phyloP scores from a whole-genome alignment of 2,113 vertebrate species.

The Brachyhypopomus gauderio region DNA sequence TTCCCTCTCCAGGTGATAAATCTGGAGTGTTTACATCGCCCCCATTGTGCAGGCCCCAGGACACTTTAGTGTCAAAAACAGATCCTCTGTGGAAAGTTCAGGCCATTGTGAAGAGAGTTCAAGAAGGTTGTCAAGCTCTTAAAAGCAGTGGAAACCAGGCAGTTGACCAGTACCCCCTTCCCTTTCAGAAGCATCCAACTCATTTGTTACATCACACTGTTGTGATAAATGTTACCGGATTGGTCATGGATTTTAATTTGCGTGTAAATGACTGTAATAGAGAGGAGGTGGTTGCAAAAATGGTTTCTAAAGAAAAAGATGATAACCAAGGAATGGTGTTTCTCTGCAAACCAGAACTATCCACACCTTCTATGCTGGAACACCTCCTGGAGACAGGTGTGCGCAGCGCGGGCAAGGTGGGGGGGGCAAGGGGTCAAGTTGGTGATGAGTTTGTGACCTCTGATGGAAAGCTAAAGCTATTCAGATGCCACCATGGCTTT shows the following conservation, averaged over 20 bases:
- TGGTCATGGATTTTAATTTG: conserved; percentile 71
- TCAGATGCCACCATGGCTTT: conserved; percentile 74
- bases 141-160: conserved; percentile 63
- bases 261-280: conserved; percentile 64
- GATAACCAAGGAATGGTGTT: conserved; percentile 67
- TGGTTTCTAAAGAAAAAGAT: conserved; percentile 58
- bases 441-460: conserved; percentile 79
- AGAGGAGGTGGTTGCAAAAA: conserved; percentile 70
- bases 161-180: conserved; percentile 71
- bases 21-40: neutral
- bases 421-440: conserved; percentile 70
- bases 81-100: conserved; percentile 73
- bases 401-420: conserved; percentile 74
- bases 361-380: conserved; percentile 75
- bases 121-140: conserved; percentile 64
- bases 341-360: conserved; percentile 77
- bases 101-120: conserved; percentile 66
- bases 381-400: conserved; percentile 71
- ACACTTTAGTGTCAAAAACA: conserved; percentile 17
- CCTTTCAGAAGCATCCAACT: conserved; percentile 58
- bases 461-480: conserved; percentile 74
- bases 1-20: neutral
- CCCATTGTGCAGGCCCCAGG: neutral
- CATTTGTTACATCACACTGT: conserved; percentile 68
- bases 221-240: conserved; percentile 68